Base-by-base conservation (phyloP, 2,888 invertebrate species). In the Anorthoa munda region DNA sequence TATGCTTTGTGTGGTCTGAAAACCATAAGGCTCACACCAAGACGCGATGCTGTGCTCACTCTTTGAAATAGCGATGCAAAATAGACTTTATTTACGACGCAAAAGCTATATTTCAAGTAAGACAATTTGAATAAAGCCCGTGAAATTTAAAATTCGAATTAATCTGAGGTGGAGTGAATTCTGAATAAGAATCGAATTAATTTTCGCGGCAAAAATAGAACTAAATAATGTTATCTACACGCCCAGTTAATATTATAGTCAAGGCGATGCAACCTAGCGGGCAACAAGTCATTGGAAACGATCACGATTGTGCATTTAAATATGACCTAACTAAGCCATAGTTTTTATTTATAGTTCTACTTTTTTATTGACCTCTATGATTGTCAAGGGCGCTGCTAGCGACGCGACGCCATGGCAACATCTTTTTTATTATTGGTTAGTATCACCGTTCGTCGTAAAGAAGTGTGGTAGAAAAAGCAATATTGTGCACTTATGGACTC, bases 381-480 rank as follows among this genome's bases (percentile, higher is more conserved):
- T 51, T 46, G 45, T 31, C 46, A 72, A 79, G 74, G 79, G 46
- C 79, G 72, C 50, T 46, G 21, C 18, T 13, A 72, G n/a, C 72
- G 45, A 39, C 56, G n/a, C 72, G 45, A 39, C 56, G 48, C 45
- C 21, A 31, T 23, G 21, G 2, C 45, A 21, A 18, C 71, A 50
- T 17, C 1, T 31, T 15, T 53, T 26, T 50, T 64, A 13, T 51
- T 76, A 17, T 75, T 59, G 61, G 39, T 9, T 26, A 70, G 4
- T 63, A 4, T 61, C 26, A 15, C 18, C 18, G 15, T 21, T 48
- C 18, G 12, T 18, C 48, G 18, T 39, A n/a, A n/a, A 45, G 15
- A 21, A 66, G 2, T n/a, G 7, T 18, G 3, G 4, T 12, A 17
- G n/a, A 21, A 31, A 17, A 18, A n/a, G 15, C 4, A 13, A n/a